Conservation (phyloP, 37 sponge, comb jelly and placozoan genomes). For the Mnemiopsis leidyi region DNA sequence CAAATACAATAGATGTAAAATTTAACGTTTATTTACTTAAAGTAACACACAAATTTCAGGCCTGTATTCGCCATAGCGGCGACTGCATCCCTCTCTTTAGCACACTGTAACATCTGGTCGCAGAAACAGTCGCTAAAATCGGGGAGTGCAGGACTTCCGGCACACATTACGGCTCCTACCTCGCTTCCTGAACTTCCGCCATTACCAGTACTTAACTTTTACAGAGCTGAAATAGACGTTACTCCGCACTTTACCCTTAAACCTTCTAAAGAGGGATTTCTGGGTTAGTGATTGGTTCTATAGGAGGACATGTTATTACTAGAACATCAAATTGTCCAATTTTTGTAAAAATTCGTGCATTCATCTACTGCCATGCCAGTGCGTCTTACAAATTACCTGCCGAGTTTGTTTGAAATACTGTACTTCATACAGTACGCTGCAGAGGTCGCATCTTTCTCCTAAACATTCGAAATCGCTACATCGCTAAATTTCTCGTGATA, state of each 20-base stretch:
- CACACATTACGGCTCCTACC: conserved; percentile 39
- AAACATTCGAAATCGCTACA: no score
- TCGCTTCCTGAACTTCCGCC: conserved; percentile 31
- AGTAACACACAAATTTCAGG: neutral
- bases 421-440: no score
- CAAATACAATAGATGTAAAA: no score
- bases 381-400: no score
- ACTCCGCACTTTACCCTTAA: conserved; percentile 7
- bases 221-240: conserved; percentile 13
- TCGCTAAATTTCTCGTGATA: no score
- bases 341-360: no score
- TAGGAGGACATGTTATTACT: no score
- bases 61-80: conserved; percentile 52
- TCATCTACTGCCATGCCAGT: no score
- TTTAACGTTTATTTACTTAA: no score
- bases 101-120: conserved; percentile 49
- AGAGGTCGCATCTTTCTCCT: no score
- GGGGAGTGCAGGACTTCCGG: neutral
- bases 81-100: conserved; percentile 17
- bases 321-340: no score
- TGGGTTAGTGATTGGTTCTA: conserved; percentile 39
- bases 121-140: conserved; percentile 55
- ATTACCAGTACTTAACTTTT: conserved; percentile 49
- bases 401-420: no score
- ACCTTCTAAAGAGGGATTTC: conserved; percentile 55